Conservation (phyloP, 2,888 invertebrate species). For the Adelognathus sp. region DNA sequence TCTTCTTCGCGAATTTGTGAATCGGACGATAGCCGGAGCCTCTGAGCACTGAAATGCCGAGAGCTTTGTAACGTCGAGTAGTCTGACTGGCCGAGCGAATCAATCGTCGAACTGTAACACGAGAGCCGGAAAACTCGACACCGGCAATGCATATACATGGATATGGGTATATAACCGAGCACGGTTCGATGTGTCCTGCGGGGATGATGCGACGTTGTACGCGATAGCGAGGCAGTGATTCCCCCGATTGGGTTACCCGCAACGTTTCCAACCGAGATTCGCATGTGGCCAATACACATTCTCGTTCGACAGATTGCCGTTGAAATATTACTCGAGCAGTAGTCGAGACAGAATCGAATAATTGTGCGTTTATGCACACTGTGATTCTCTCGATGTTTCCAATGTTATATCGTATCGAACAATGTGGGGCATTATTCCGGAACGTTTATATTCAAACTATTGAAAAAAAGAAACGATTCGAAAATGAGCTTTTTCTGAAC, state of each 20-base stretch:
- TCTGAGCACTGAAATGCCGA: neutral
- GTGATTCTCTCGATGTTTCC: neutral
- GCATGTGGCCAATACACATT: neutral
- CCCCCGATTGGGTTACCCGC: slow-evolving; percentile 28
- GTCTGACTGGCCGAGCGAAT: neutral
- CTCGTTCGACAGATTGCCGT: neutral
- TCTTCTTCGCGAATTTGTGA: neutral
- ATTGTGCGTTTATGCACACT: neutral
- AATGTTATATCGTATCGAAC: neutral
- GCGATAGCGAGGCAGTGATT: slow-evolving; percentile 4
- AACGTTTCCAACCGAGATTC: slow-evolving; percentile 5
- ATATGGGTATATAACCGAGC: neutral
- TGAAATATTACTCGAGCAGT: neutral
- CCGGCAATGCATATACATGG: neutral
- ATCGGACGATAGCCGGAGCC: neutral
- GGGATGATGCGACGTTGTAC: slow-evolving; percentile 4
- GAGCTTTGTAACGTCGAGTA: neutral
- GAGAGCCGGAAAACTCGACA: neutral
- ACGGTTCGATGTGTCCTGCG: slow-evolving; percentile 18
- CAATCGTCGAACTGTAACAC: neutral
- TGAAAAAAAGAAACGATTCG: neutral
- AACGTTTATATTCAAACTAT: too few species aligned
- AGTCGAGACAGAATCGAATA: neutral
- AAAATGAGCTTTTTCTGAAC: neutral
- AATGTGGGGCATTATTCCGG: too few species aligned